phyloP scores from a whole-genome alignment of 1,140 invertebrate species.

The Zaprionus vittiger region DNA sequence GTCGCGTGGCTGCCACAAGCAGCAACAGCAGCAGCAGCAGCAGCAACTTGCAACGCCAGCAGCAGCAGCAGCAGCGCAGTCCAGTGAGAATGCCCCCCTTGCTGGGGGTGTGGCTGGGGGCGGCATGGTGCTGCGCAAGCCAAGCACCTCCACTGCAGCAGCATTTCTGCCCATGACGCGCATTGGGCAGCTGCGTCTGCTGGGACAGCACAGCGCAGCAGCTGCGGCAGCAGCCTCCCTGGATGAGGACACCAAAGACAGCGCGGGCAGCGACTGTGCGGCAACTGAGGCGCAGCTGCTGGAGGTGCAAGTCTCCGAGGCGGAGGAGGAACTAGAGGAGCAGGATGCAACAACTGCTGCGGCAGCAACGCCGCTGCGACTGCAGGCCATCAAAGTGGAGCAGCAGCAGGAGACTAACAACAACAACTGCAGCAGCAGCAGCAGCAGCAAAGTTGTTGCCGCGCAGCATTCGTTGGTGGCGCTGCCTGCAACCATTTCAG shows the following conservation, averaged over 20 bases:
- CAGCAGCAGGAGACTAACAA: constrained; percentile 22
- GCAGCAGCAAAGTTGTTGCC: constrained; percentile 29
- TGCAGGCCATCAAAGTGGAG: constrained; percentile 70
- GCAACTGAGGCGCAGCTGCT: constrained; percentile 26
- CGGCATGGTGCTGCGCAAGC: constrained; percentile 63
- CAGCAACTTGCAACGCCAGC: neutral
- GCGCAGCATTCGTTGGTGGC: constrained; percentile 63
- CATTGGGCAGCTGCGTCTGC: constrained; percentile 48
- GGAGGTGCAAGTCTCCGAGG: constrained; percentile 58
- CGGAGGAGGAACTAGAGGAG: constrained; percentile 18
- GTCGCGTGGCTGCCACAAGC: constrained; percentile 60
- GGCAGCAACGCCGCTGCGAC: constrained; percentile 42
- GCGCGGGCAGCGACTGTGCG: constrained; percentile 20
- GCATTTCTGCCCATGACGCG: constrained; percentile 45
- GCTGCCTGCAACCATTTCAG: constrained; percentile 52
- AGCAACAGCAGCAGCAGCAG: constrained; percentile 8
- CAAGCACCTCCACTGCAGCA: constrained; percentile 19
- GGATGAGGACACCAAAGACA: constrained; percentile 48
- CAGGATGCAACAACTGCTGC: neutral
- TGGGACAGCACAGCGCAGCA: constrained; percentile 25
- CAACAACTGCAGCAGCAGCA: constrained; percentile 8
- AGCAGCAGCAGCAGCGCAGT: neutral
- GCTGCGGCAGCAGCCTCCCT: neutral
- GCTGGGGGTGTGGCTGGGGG: neutral
- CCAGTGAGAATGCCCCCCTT: neutral